Conservation (phyloP, 1,140 invertebrate species). For the Heliconius congener region DNA sequence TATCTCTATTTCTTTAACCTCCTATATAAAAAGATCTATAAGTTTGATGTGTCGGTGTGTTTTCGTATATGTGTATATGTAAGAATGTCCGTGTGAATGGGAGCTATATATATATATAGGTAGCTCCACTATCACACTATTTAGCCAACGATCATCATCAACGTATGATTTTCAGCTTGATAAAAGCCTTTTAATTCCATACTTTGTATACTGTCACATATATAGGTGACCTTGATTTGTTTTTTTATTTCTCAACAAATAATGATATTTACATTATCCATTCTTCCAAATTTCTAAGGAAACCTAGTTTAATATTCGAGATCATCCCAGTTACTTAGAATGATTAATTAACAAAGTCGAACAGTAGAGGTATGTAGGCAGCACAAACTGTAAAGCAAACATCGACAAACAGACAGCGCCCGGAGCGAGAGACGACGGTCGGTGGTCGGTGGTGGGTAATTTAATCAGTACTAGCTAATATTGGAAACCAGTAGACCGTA, state of each 20-base stretch:
- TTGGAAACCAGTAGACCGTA: background rate
- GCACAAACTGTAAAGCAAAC: background rate
- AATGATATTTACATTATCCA: background rate
- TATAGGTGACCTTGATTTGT: too few species aligned
- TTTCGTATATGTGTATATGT: too few species aligned
- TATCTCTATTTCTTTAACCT: too few species aligned
- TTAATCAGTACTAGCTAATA: background rate
- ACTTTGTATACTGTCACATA: too few species aligned
- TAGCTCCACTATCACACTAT: too few species aligned
- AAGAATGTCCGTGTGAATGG: too few species aligned
- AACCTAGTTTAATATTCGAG: background rate
- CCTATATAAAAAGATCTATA: too few species aligned
- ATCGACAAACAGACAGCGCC: background rate
- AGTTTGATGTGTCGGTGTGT: too few species aligned
- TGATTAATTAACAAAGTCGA: background rate
- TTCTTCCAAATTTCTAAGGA: background rate
- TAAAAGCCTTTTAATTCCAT: too few species aligned
- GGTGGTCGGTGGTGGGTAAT: background rate
- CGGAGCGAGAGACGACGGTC: background rate
- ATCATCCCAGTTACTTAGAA: background rate
- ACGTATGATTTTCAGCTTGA: too few species aligned
- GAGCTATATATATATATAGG: too few species aligned
- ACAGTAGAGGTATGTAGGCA: background rate
- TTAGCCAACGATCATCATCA: too few species aligned
- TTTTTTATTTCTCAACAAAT: background rate